Evolutionary conservation across 2,113 vertebrate species (phyloP).

Genomic region (Alexandromys fortis): DNA sequence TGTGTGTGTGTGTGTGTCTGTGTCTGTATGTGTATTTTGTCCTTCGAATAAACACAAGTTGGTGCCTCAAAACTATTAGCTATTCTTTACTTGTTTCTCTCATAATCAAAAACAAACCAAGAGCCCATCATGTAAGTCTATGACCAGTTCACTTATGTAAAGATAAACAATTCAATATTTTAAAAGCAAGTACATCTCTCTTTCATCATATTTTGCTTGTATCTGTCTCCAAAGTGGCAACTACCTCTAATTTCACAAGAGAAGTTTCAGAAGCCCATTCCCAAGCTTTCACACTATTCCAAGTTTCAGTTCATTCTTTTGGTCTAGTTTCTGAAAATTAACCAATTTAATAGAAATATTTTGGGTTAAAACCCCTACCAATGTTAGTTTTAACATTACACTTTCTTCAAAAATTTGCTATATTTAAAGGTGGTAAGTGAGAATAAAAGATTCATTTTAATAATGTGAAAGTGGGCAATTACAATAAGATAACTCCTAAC

Average conservation of each 20-base stretch:
- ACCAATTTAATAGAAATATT: not conserved
- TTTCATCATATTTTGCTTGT: not conserved
- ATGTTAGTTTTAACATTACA: not conserved
- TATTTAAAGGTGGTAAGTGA: not conserved
- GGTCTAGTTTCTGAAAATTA: not conserved
- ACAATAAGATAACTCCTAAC: not conserved
- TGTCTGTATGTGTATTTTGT: not conserved
- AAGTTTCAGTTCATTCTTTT: not conserved
- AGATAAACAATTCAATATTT: slow-evolving; percentile 5
- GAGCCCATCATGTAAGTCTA: not conserved
- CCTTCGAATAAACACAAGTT: not conserved
- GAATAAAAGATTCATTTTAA: not conserved
- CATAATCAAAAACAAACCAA: not conserved
- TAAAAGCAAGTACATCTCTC: not conserved
- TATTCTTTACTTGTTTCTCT: not conserved
- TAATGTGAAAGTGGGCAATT: not conserved
- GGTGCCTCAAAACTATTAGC: not conserved
- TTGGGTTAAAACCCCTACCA: not conserved
- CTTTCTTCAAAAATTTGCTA: not conserved
- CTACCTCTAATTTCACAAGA: not conserved
- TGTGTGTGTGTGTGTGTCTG: not conserved
- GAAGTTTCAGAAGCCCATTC: not conserved
- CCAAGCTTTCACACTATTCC: not conserved
- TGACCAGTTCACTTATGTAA: not conserved
- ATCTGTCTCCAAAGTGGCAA: not conserved